Conservation (phyloP, 2,888 invertebrate species). For the Rotaria macrura region DNA sequence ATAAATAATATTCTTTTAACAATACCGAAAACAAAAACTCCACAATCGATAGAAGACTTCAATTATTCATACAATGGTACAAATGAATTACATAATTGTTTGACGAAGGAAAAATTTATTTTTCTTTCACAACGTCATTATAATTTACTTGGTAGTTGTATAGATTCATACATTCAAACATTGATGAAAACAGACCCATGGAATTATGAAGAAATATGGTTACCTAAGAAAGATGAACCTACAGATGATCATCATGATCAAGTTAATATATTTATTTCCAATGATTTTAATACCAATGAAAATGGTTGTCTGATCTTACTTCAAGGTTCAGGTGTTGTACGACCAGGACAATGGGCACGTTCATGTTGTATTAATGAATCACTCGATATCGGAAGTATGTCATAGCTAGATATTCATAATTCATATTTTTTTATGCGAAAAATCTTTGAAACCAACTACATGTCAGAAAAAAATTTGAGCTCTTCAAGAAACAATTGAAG, state of each 20-base stretch:
- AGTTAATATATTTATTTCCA: neutral
- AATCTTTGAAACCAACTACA: no score
- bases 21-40: no score
- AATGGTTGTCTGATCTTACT: constrained; percentile 10
- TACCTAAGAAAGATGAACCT: neutral
- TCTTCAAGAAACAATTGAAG: no score
- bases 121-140: neutral
- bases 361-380: constrained; percentile 21
- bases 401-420: no score
- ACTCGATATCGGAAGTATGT: neutral
- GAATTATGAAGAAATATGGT: constrained; percentile 9
- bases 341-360: neutral
- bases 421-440: no score
- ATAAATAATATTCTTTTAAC: no score
- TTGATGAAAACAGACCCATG: neutral
- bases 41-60: no score
- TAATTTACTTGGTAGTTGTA: neutral
- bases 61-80: no score
- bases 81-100: no score
- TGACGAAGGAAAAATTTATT: neutral
- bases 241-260: neutral
- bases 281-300: neutral
- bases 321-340: constrained; percentile 18
- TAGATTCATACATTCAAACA: neutral
- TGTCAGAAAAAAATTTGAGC: no score